Percentiles rank a stretch among this genome's conserved stretches.
These are phyloP conservation scores for Oscheius myriophilus DNA, from an alignment of 2,888 invertebrate genomes.

Conservation along the genomic window DNA sequence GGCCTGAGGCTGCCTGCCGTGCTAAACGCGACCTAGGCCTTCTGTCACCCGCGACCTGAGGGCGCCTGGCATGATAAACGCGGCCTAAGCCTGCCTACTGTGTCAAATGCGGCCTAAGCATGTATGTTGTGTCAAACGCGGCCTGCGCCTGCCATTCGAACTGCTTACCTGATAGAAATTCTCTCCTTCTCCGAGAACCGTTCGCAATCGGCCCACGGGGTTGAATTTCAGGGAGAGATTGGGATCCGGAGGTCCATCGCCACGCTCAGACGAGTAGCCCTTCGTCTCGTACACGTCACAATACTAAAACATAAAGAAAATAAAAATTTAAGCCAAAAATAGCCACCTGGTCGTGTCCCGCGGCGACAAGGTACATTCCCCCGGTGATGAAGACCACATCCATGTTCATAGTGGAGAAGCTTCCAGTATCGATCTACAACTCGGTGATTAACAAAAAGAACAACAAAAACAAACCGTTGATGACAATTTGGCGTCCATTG, in stretches of 20 bases:
- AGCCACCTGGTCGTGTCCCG: conserved; percentile 67
- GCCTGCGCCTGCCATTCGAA: too few species aligned
- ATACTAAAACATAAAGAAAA: conserved; percentile 38
- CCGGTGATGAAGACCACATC: conserved; percentile 51
- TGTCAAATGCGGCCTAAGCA: too few species aligned
- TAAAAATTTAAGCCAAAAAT: conserved; percentile 8
- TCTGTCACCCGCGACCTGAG: too few species aligned
- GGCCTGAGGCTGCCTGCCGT: too few species aligned
- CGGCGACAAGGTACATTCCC: conserved; percentile 61
- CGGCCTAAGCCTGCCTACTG: too few species aligned
- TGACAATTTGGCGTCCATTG: too few species aligned
- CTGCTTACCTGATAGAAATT: conserved; percentile 47
- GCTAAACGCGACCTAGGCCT: too few species aligned
- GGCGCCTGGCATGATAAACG: too few species aligned
- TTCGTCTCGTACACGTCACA: conserved; percentile 61
- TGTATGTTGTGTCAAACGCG: too few species aligned
- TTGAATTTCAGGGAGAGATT: conserved; percentile 38
- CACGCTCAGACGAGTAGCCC: conserved; percentile 39
- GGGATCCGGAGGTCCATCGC: conserved; percentile 24
- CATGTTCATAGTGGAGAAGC: conserved; percentile 68
- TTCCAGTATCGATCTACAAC: conserved; percentile 57
- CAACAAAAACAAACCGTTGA: too few species aligned
- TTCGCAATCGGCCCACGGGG: conserved; percentile 33
- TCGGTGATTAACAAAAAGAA: too few species aligned
- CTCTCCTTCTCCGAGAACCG: conserved; percentile 25